Evolutionary conservation across 2,888 invertebrate genomes (phyloP).

Genomic region (Apotomis betuletana): DNA sequence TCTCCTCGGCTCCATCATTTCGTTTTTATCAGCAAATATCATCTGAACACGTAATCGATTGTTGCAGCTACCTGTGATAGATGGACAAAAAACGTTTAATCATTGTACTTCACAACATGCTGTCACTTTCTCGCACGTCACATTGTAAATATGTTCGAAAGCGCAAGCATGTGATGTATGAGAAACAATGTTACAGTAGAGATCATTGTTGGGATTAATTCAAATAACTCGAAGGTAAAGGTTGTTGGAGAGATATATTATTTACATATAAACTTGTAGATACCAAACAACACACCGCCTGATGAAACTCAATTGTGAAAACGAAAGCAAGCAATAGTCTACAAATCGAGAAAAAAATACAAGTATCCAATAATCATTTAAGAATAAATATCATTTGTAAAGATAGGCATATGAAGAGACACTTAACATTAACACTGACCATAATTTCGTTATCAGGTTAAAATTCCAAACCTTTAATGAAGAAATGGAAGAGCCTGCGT

Average conservation of each 20-base stretch:
- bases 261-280: too few relatives aligned
- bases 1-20: constrained; percentile 24
- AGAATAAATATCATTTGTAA: too few relatives aligned
- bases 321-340: too few relatives aligned
- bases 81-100: constrained; percentile 41
- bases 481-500: too few relatives aligned
- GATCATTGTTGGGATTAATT: background rate
- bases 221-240: background rate
- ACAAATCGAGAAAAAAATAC: too few relatives aligned
- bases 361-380: too few relatives aligned
- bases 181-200: constrained; percentile 22
- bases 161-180: constrained; percentile 37
- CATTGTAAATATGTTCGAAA: constrained; percentile 33
- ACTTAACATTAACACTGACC: too few relatives aligned
- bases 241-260: background rate
- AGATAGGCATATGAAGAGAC: too few relatives aligned
- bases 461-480: too few relatives aligned
- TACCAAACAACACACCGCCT: too few relatives aligned
- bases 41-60: constrained; percentile 35
- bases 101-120: constrained; percentile 29
- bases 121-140: constrained; percentile 42
- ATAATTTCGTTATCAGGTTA: too few relatives aligned
- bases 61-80: constrained; percentile 38
- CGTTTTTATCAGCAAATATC: constrained; percentile 35
- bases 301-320: too few relatives aligned